A percentile compares a stretch with the other conserved stretches of the same genome.
Evolutionary conservation across 2,113 vertebrate species (phyloP).

Genomic region (Silurus glanis): DNA sequence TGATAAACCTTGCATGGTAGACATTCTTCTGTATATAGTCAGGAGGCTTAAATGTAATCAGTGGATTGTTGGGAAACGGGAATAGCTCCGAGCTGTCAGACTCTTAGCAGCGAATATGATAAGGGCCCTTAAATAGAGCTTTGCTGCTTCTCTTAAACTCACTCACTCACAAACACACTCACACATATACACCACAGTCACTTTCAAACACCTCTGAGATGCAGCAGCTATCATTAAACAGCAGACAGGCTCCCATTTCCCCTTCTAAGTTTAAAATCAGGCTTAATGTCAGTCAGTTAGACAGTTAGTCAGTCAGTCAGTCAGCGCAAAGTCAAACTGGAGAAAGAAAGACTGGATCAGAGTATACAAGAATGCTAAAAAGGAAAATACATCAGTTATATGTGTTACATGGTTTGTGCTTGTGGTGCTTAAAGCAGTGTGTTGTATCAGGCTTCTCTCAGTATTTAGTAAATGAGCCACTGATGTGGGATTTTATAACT

Average conservation of each 20-base stretch:
- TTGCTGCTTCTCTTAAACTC: slow-evolving; percentile 46
- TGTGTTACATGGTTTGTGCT: background rate
- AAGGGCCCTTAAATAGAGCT: slow-evolving; percentile 69
- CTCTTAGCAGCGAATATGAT: slow-evolving; percentile 62
- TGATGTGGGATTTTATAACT: slow-evolving; percentile 2
- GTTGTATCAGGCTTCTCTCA: background rate
- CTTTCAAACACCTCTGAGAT: slow-evolving; percentile 37
- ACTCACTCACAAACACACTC: background rate
- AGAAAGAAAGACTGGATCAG: background rate
- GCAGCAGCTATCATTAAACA: slow-evolving; percentile 31
- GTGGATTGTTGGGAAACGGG: slow-evolving; percentile 65
- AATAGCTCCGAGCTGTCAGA: slow-evolving; percentile 62
- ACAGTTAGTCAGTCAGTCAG: too few species aligned
- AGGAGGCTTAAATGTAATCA: slow-evolving; percentile 64
- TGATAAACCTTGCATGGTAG: slow-evolving; percentile 29
- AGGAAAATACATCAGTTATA: background rate
- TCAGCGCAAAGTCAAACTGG: background rate
- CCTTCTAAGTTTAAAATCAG: slow-evolving; percentile 31
- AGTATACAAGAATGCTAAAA: background rate
- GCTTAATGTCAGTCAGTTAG: background rate
- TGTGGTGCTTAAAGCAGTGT: background rate
- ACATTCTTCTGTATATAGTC: slow-evolving; percentile 60
- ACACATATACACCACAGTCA: slow-evolving; percentile 21
- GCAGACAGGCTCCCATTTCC: slow-evolving; percentile 23
- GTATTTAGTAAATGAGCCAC: slow-evolving; percentile 17